Evolutionary conservation across 2,888 invertebrate species (phyloP), one percentile per base, ranked within the genome.

Genomic region (Stegana nigrithorax): DNA sequence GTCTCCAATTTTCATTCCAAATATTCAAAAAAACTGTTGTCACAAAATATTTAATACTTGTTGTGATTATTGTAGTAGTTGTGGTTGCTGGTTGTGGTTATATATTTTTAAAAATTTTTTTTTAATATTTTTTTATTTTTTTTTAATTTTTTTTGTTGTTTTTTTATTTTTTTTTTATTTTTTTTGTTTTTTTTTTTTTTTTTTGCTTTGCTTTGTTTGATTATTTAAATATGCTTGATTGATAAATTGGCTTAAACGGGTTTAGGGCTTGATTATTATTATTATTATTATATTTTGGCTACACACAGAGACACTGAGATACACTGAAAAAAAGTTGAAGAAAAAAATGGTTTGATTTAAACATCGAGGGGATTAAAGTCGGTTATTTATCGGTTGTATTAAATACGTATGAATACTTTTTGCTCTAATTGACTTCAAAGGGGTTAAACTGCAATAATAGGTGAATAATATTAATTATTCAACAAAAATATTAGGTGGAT

Each of bases 221-320:
- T 12, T 10, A 14, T 21, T 45, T 7, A 17, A 23, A 42, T 14
- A 42, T 42, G 17, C 42, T 42, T 42, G n/a, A 6, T 42, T 5
- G n/a, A 17, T 6, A 14, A 32, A n/a, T n/a, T n/a, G n/a, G n/a
- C 23, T 53, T 42, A 29, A 4, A 67, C 69, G 58, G 64, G 59
- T 70, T 74, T 67, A 21, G 8, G 39, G 36, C 8, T 47, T 19
- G 7, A 32, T 12, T 21, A 14, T 21, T 5, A 8, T 56, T 25
- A 25, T 1, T 56, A 32, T 32, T 58, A 12, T 45, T 58, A 27
- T 58, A 39, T 23, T 29, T 57, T 62, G 69, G 69, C 70, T 70
- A 70, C 67, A 77, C 76, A 77, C 73, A 78, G 71, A 78, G 71
- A 76, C 74, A 75, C 77, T 71, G 79, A 79, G 77, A 79, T 71